Base-by-base conservation (phyloP, 2,888 invertebrate genomes). In the Lasioglossum marginatum region DNA sequence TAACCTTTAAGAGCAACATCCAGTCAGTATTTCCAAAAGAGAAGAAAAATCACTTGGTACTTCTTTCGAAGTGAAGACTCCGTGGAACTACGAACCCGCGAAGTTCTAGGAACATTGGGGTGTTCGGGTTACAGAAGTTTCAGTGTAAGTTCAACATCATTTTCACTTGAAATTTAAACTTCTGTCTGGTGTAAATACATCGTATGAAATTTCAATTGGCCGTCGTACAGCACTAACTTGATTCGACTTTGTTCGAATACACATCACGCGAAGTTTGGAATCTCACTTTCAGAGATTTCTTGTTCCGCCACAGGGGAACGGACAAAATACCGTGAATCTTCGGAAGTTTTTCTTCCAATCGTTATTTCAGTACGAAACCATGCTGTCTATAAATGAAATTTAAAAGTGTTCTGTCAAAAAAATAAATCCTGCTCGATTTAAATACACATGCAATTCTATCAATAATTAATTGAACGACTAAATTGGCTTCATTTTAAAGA, bases 101-200 rank as follows among this genome's bases (percentile, higher is more conserved):
- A 68, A 68, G 68, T 68, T 68, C 12, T 23, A 68, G 37, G 37
- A 37, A 37, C 34, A 68, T 68, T 37, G 23, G 23, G 31, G 10
- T 31, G 31, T 63, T 63, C 31, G 63, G 37, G 37, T 68, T 68
- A 37, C 37, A 23, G 23, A 68, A 68, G 68, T 68, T 68, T 23
- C 68, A 23, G 68, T 68, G 23, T 37, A 68, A 68, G 68, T 68
- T 68, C 68, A 68, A 68, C 68, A 68, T 37, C 68, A 37, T 68
- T 68, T 68, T 37, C 68, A 68, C 34, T 68, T 37, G 37, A 68
- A 68, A 37, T 68, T 34, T 68, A 68, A 37, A 68, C 68, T 68
- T 37, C 68, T 12, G 37, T 23, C 34, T 19, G 37, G 10, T 37
- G 37, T 68, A 68, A 68, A 68, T 68, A 68, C 68, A 68, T 34